These are phyloP conservation scores for Drosophila diplacantha DNA, from an alignment of 2,888 invertebrate genomes.

Conservation along the genomic window DNA sequence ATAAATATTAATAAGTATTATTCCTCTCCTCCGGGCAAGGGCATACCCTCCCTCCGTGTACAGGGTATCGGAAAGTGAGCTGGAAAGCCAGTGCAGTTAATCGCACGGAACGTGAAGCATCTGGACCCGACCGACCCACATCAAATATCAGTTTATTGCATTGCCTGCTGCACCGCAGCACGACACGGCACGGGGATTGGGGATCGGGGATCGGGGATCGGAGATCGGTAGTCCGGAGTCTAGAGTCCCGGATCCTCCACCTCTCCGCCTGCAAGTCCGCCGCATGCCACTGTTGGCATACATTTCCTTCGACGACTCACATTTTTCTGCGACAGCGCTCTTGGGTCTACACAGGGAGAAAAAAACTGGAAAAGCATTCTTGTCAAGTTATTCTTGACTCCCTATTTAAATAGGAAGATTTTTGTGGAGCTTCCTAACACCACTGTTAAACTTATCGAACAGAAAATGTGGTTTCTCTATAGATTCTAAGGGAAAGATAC, in stretches of 20 bases:
- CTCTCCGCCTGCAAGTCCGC: slow-evolving; percentile 17
- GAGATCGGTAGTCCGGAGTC: slow-evolving; percentile 1
- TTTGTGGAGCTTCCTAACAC: no score
- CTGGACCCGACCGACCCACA: slow-evolving; percentile 52
- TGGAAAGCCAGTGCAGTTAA: slow-evolving; percentile 10
- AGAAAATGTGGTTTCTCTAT: background rate
- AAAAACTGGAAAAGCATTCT: background rate
- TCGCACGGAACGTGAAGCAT: slow-evolving; percentile 33
- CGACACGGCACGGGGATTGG: slow-evolving; percentile 6
- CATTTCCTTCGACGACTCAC: slow-evolving; percentile 41
- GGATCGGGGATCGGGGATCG: background rate
- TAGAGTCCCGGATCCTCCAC: slow-evolving; percentile 7
- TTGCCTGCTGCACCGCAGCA: slow-evolving; percentile 45
- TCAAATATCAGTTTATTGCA: slow-evolving; percentile 67
- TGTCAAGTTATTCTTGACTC: background rate
- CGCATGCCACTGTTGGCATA: slow-evolving; percentile 28
- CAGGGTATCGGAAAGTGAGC: slow-evolving; percentile 3
- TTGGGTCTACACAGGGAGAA: background rate
- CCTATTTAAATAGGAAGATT: background rate
- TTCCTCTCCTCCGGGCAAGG: no score
- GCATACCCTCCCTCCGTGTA: background rate
- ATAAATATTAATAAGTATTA: no score
- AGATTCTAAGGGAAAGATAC: no score
- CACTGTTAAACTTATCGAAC: no score
- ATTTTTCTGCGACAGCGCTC: slow-evolving; percentile 44